Evolutionary conservation across 2,797 vertebrate genomes (phyloP).

Genomic region (Carcharodon carcharias): DNA sequence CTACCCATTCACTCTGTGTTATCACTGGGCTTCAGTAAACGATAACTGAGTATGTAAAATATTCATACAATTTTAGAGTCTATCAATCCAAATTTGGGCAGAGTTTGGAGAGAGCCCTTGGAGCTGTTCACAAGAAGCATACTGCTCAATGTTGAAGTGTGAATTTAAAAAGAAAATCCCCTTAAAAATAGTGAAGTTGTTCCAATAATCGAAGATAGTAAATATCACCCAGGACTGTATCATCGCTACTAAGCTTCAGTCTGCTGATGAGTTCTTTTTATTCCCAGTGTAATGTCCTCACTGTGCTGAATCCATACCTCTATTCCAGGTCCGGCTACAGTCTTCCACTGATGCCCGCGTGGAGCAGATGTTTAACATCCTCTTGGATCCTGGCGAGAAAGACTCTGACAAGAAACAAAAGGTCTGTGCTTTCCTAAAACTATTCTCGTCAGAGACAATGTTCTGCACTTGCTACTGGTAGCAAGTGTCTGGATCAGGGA

Average conservation of each 20-base stretch:
- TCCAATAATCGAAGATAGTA: background rate
- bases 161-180: background rate
- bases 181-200: background rate
- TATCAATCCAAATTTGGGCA: background rate
- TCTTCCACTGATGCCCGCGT: conserved; percentile 86
- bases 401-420: conserved; percentile 65
- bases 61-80: background rate
- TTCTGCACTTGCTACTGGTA: background rate
- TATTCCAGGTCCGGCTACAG: conserved; percentile 61
- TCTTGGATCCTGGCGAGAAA: conserved; percentile 66
- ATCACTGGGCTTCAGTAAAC: background rate
- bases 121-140: background rate
- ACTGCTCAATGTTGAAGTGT: background rate
- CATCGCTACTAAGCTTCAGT: conserved; percentile 35
- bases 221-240: background rate
- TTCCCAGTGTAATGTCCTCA: background rate
- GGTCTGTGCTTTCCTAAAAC: conserved; percentile 44
- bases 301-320: conserved; percentile 21
- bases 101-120: background rate
- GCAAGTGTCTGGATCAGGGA: background rate
- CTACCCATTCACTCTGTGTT: background rate
- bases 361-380: conserved; percentile 89
- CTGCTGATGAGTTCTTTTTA: background rate
- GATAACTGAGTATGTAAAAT: background rate
- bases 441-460: background rate